phyloP scores from a whole-genome alignment of 2,113 vertebrate genomes.

The Antidorcas marsupialis region DNA sequence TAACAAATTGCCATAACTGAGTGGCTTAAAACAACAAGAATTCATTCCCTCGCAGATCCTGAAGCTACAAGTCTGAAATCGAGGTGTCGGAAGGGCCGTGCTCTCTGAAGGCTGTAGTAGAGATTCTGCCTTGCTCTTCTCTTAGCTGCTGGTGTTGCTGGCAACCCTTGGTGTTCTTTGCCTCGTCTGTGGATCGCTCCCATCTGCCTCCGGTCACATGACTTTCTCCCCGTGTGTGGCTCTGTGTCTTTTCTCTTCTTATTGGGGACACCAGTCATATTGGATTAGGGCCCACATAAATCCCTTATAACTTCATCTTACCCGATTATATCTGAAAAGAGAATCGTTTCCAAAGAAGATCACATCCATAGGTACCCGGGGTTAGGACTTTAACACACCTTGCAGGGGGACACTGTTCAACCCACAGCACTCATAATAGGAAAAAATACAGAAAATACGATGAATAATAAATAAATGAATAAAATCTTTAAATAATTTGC shows the following conservation, averaged over 20 bases:
- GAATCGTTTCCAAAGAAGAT: background rate
- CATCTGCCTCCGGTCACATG: accelerated
- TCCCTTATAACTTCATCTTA: background rate
- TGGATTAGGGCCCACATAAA: background rate
- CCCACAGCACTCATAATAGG: background rate
- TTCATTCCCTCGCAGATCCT: background rate
- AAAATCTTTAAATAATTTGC: background rate
- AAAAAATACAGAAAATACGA: background rate
- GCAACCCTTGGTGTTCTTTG: background rate
- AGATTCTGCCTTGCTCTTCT: accelerated
- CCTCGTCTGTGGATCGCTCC: accelerated
- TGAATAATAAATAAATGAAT: background rate
- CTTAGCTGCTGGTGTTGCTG: background rate
- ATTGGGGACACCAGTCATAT: background rate
- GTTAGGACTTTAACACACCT: background rate
- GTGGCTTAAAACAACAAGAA: background rate
- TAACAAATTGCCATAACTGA: background rate
- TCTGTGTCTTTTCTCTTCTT: background rate
- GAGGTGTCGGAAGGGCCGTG: accelerated
- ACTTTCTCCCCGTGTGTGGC: background rate
- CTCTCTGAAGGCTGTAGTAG: background rate
- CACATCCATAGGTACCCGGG: background rate
- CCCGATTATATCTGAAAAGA: background rate
- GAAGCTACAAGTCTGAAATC: background rate
- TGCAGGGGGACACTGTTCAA: background rate